phyloP scores from a whole-genome alignment of 35 echinoderm and acorn worm species.

The Patiria miniata region DNA sequence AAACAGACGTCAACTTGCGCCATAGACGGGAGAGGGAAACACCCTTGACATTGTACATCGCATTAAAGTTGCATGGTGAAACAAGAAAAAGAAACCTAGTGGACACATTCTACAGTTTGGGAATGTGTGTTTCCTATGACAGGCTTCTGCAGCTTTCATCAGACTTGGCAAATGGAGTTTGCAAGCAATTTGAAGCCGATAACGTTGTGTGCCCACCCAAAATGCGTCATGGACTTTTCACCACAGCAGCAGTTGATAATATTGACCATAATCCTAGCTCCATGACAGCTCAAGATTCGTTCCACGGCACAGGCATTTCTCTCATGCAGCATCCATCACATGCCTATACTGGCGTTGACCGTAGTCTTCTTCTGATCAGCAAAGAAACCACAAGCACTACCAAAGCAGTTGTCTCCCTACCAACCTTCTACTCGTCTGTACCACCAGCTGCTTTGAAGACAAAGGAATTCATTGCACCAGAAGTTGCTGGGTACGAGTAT shows the following conservation, averaged over 20 bases:
- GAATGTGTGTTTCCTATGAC: conserved; percentile 66
- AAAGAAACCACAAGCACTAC: neutral
- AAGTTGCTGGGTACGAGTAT: neutral
- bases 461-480: conserved; percentile 17
- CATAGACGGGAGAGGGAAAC: conserved; percentile 52
- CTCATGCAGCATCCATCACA: conserved; percentile 48
- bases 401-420: neutral
- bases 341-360: neutral
- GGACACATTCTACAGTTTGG: conserved; percentile 43
- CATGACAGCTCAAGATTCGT: conserved; percentile 66
- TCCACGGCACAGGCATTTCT: conserved; percentile 75
- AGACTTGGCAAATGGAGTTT: conserved; percentile 55
- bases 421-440: conserved; percentile 1
- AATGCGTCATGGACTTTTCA: conserved; percentile 52
- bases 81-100: conserved; percentile 48
- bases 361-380: neutral
- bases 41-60: conserved; percentile 40
- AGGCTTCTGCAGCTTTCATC: conserved; percentile 51
- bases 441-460: conserved; percentile 29
- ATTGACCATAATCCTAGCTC: conserved; percentile 78
- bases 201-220: conserved; percentile 73
- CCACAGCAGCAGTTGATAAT: conserved; percentile 74
- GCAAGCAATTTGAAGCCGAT: conserved; percentile 70
- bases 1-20: too few relatives aligned
- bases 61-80: conserved; percentile 33